Evolutionary conservation across 2,888 invertebrate species (phyloP).

Genomic region (Drosophila merina): DNA sequence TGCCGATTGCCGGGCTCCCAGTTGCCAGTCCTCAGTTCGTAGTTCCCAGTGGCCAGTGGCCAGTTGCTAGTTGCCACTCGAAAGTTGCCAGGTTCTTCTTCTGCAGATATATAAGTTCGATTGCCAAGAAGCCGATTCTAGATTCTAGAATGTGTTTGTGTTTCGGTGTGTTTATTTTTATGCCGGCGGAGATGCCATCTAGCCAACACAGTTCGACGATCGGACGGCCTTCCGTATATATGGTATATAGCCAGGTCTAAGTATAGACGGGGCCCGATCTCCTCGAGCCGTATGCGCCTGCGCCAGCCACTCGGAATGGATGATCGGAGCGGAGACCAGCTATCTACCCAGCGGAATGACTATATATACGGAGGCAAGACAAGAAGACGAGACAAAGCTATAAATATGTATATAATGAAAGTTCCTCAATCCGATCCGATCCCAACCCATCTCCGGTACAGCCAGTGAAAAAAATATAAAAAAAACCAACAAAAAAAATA

Average conservation of each 20-base stretch:
- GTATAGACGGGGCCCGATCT: conserved; percentile 58
- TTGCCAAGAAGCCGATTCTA: conserved; percentile 66
- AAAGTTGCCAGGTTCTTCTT: conserved; percentile 21
- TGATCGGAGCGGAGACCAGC: conserved; percentile 59
- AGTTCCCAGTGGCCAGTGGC: conserved; percentile 12
- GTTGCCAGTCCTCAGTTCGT: conserved; percentile 20
- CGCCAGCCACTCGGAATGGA: conserved; percentile 60
- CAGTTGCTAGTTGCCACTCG: neutral
- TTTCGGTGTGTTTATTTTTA: conserved; percentile 65
- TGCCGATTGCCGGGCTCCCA: conserved; percentile 45
- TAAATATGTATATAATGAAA: conserved; percentile 72
- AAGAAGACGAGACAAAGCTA: conserved; percentile 74
- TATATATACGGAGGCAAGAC: conserved; percentile 48
- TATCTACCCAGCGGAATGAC: conserved; percentile 54
- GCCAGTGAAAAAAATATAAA: conserved; percentile 25
- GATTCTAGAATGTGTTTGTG: conserved; percentile 52
- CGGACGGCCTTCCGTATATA: conserved; percentile 54
- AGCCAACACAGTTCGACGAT: conserved; percentile 62
- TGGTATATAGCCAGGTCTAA: conserved; percentile 57
- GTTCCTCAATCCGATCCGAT: conserved; percentile 53
- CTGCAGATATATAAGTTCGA: conserved; percentile 25
- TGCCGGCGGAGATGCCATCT: conserved; percentile 46
- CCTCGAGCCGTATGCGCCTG: conserved; percentile 58
- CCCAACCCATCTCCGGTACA: conserved; percentile 28
- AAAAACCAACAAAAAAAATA: conserved; percentile 5